Evolutionary conservation across 2,888 invertebrate genomes (phyloP).

Genomic region (Dicranocentrus wangi): DNA sequence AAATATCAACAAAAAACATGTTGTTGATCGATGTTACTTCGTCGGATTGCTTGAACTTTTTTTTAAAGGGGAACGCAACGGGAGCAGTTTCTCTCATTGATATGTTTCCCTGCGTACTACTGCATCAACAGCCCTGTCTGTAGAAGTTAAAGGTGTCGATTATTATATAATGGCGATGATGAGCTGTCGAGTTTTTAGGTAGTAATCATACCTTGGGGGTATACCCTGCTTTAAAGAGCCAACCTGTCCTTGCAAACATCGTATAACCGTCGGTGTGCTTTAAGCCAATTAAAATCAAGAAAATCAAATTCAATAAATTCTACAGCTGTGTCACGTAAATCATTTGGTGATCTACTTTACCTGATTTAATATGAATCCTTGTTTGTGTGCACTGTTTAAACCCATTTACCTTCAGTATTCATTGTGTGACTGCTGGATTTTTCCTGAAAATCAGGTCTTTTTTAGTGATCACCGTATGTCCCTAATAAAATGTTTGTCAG

Average conservation of each 20-base stretch:
- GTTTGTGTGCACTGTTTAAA: neutral
- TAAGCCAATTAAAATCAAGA: neutral
- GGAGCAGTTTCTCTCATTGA: neutral
- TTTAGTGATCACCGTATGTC: slow-evolving; percentile 28
- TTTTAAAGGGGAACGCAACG: too few species aligned
- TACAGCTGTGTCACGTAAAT: slow-evolving; percentile 13
- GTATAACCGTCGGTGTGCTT: neutral
- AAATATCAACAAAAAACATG: too few species aligned
- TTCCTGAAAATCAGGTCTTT: slow-evolving; percentile 37
- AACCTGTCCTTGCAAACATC: neutral
- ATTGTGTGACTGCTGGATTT: slow-evolving; percentile 1
- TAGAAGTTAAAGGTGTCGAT: slow-evolving; percentile 42
- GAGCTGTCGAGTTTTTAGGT: slow-evolving; percentile 26
- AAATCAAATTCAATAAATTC: slow-evolving; percentile 21
- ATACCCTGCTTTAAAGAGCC: neutral
- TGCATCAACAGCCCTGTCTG: neutral
- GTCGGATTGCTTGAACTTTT: neutral
- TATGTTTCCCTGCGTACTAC: neutral
- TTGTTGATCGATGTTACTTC: neutral
- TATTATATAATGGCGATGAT: slow-evolving; percentile 46
- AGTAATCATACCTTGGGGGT: slow-evolving; percentile 6
- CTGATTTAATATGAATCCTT: neutral
- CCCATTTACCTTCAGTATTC: neutral
- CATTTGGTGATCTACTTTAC: slow-evolving; percentile 4
- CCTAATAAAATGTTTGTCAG: slow-evolving; percentile 26